These are phyloP conservation scores for Rhinoptilus africanus DNA, from an alignment of 2,113 vertebrate species.

Conservation along the genomic window DNA sequence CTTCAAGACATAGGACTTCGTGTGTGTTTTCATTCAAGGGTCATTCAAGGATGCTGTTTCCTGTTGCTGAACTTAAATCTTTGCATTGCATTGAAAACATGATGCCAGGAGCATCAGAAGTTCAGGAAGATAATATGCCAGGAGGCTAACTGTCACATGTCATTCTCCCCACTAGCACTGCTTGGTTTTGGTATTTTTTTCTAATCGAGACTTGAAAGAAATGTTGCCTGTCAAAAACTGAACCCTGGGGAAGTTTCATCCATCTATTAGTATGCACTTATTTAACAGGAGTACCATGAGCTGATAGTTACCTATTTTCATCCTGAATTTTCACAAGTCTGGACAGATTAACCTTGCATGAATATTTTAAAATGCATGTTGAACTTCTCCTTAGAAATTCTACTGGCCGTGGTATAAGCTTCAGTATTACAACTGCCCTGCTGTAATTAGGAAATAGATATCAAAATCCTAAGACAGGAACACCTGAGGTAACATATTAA, in stretches of 20 bases:
- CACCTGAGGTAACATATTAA: constrained; percentile 62
- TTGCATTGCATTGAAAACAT: not conserved
- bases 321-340: not conserved
- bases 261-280: not conserved
- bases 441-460: constrained; percentile 49
- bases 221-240: not conserved
- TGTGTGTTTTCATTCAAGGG: not conserved
- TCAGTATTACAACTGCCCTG: not conserved
- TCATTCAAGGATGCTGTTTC: not conserved
- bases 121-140: not conserved
- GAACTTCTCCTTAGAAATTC: not conserved
- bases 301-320: not conserved
- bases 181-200: not conserved
- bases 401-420: not conserved
- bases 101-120: not conserved
- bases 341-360: constrained; percentile 39
- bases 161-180: not conserved
- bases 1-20: not conserved
- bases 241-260: not conserved
- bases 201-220: not conserved
- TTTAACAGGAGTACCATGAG: not conserved
- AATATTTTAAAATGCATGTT: constrained; percentile 13
- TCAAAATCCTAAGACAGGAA: constrained; percentile 39
- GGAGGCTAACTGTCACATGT: not conserved
- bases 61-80: not conserved